Conservation (phyloP, 2,888 invertebrate genomes). For the Clepsis dumicolana region DNA sequence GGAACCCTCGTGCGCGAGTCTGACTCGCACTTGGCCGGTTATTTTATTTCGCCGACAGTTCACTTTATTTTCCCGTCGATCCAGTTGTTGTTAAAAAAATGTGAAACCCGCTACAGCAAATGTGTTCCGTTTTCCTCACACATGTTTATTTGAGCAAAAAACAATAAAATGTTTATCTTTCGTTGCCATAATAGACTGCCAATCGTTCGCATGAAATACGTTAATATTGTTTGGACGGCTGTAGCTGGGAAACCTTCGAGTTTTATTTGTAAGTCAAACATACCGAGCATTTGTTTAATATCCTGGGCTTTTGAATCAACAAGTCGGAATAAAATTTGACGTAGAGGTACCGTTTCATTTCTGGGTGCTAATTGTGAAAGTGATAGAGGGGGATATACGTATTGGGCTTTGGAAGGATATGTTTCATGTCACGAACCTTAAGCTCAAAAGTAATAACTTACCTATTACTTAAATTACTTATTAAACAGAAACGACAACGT, state of each 20-base stretch:
- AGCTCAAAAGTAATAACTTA: too few relatives aligned
- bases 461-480: too few relatives aligned
- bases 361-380: too few relatives aligned
- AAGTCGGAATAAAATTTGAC: conserved; percentile 17
- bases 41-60: too few relatives aligned
- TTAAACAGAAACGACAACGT: too few relatives aligned
- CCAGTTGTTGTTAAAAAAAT: conserved; percentile 6
- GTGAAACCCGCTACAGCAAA: conserved; percentile 30
- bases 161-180: conserved; percentile 43
- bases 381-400: too few relatives aligned
- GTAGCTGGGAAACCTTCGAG: conserved; percentile 10
- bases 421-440: too few relatives aligned
- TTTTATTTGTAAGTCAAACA: conserved; percentile 39
- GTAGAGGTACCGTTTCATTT: not conserved
- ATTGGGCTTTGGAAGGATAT: not conserved
- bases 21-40: too few relatives aligned
- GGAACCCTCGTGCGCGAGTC: too few relatives aligned
- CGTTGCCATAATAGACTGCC: conserved; percentile 24
- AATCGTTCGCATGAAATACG: conserved; percentile 31
- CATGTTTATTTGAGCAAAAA: conserved; percentile 35
- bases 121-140: conserved; percentile 30
- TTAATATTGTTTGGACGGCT: conserved; percentile 40
- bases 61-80: not conserved
- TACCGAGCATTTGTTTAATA: conserved; percentile 34
- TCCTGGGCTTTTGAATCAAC: conserved; percentile 20